Evolutionary conservation across 2,113 vertebrate genomes (phyloP).

Genomic region (Oryzias melastigma): DNA sequence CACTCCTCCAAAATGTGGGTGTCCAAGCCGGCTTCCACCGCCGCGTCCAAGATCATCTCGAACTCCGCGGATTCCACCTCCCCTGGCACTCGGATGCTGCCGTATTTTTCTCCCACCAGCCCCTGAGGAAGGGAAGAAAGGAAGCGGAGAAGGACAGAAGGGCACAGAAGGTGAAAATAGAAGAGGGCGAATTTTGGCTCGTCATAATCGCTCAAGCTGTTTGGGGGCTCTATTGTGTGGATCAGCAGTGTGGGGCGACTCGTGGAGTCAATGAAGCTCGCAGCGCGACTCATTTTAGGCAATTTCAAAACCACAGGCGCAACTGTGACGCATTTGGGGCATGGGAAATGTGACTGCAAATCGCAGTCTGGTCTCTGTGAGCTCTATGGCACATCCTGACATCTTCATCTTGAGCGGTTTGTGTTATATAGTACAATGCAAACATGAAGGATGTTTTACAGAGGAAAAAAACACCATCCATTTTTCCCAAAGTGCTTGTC

Average conservation of each 20-base stretch:
- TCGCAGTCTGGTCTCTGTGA: not conserved
- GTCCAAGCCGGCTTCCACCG: slow-evolving; percentile 90
- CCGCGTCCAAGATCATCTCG: slow-evolving; percentile 97
- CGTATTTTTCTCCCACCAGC: slow-evolving; percentile 96
- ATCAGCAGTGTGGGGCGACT: slow-evolving; percentile 25
- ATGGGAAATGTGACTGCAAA: slow-evolving; percentile 8
- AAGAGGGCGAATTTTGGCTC: slow-evolving; percentile 12
- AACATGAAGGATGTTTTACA: not conserved
- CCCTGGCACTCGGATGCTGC: slow-evolving; percentile 92
- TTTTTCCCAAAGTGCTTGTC: too few relatives aligned
- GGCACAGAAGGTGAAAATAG: slow-evolving; percentile 46
- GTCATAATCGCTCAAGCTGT: slow-evolving; percentile 7
- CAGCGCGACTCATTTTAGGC: slow-evolving; percentile 31
- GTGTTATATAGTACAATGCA: not conserved
- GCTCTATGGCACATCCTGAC: not conserved
- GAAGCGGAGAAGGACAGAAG: slow-evolving; percentile 25
- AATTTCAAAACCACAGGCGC: slow-evolving; percentile 19
- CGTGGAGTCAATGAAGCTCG: slow-evolving; percentile 36
- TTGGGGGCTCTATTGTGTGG: slow-evolving; percentile 34
- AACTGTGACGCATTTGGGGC: slow-evolving; percentile 3
- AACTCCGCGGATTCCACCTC: slow-evolving; percentile 97
- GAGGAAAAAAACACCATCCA: not conserved
- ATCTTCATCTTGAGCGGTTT: slow-evolving; percentile 2
- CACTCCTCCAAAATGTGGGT: slow-evolving; percentile 95
- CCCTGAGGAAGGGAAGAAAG: slow-evolving; percentile 78